phyloP scores from a whole-genome alignment of 1,140 invertebrate species.

The Pemphigus obesinymphae region DNA sequence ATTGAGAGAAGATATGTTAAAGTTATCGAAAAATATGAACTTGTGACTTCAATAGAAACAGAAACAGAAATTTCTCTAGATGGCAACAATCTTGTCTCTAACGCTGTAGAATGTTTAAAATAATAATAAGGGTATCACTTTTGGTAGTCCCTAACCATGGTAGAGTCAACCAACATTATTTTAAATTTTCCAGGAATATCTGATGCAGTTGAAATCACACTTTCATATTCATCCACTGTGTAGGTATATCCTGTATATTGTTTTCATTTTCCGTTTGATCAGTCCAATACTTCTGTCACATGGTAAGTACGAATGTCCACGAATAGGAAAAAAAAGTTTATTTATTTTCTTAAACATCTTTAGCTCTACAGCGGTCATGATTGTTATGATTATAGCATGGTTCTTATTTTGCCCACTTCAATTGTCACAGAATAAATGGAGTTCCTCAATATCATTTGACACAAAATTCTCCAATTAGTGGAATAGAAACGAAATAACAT shows the following conservation, averaged over 20 bases:
- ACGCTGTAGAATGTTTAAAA: neutral
- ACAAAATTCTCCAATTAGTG: neutral
- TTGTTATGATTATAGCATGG: neutral
- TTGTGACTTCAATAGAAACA: no score
- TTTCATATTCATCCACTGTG: neutral
- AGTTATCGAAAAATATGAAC: no score
- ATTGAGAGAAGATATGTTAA: no score
- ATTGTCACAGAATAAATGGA: conserved; percentile 14
- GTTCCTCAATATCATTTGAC: neutral
- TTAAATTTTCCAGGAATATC: neutral
- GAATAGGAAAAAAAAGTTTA: neutral
- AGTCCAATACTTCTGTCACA: neutral
- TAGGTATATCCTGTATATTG: neutral
- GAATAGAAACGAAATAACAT: neutral
- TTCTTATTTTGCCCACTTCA: conserved; percentile 9
- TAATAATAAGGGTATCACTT: neutral
- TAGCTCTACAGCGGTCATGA: neutral
- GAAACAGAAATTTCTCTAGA: no score
- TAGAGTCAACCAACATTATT: neutral
- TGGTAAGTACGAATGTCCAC: neutral
- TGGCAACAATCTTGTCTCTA: neutral
- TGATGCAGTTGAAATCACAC: neutral
- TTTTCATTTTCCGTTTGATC: neutral
- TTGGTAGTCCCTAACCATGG: neutral
- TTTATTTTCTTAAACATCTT: conserved; percentile 5